phyloP scores from a whole-genome alignment of 2,888 invertebrate species.

The Troglohyphantes excavatus region DNA sequence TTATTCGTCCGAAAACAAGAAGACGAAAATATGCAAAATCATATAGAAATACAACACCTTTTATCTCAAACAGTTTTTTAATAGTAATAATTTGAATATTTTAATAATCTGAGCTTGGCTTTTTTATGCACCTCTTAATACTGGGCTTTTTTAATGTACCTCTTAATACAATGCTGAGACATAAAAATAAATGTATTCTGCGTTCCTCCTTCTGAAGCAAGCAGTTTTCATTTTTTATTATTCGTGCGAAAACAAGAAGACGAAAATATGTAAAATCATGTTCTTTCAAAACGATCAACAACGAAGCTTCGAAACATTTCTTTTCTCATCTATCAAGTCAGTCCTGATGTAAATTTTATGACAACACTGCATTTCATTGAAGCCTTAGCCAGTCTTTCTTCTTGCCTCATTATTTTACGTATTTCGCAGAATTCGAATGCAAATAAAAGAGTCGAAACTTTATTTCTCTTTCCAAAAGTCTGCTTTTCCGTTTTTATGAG shows the following conservation, averaged over 20 bases:
- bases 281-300: constrained; percentile 40
- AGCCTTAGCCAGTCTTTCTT: neutral
- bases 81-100: no score
- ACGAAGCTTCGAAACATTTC: neutral
- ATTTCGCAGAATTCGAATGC: constrained; percentile 31
- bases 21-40: constrained; percentile 16
- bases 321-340: constrained; percentile 36
- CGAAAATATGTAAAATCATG: constrained; percentile 22
- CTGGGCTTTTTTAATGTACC: no score
- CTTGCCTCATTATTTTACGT: constrained; percentile 36
- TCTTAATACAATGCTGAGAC: neutral
- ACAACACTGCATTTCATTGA: constrained; percentile 28
- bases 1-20: neutral
- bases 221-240: neutral
- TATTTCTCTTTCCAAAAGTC: neutral
- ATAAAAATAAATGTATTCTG: neutral
- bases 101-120: no score
- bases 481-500: constrained; percentile 3
- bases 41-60: no score
- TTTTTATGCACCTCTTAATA: no score
- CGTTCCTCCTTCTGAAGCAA: neutral
- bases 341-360: constrained; percentile 29
- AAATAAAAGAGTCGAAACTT: constrained; percentile 28
- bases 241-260: neutral
- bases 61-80: no score